phyloP scores from a whole-genome alignment of 2,888 invertebrate genomes.

The Griposia aprilina region DNA sequence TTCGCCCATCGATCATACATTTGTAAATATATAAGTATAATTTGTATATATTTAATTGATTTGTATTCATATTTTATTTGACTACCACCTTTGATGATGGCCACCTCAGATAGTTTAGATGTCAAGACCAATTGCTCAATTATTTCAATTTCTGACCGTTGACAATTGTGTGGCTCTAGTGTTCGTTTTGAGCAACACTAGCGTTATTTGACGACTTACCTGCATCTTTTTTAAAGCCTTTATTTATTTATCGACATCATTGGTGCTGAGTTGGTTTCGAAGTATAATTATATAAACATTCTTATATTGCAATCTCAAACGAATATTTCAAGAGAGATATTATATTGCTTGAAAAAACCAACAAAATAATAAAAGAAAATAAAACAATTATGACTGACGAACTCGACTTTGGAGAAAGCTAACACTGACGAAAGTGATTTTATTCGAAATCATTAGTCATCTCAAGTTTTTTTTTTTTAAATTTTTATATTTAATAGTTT shows the following conservation, averaged over 20 bases:
- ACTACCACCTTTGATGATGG: background rate
- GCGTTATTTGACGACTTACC: background rate
- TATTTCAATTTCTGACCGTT: background rate
- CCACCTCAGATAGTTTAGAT: background rate
- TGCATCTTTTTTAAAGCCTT: background rate
- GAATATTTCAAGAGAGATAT: background rate
- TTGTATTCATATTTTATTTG: conserved; percentile 6
- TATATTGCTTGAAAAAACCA: background rate
- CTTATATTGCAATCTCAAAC: background rate
- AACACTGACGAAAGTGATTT: background rate
- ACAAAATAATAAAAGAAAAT: background rate
- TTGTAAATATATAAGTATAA: conserved; percentile 19
- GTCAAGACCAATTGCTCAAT: background rate
- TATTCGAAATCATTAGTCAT: background rate
- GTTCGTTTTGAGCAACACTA: conserved; percentile 1
- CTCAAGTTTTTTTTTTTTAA: background rate
- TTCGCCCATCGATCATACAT: background rate
- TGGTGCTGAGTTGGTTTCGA: background rate
- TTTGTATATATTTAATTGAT: background rate
- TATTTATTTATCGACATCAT: background rate
- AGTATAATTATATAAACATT: background rate
- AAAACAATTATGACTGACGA: background rate
- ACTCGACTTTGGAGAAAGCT: background rate
- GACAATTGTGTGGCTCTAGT: background rate
- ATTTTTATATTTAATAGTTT: background rate